Evolutionary conservation across 2,113 vertebrate species (phyloP), one percentile per base, ranked within the genome.

Genomic region (Aphelocoma coerulescens): DNA sequence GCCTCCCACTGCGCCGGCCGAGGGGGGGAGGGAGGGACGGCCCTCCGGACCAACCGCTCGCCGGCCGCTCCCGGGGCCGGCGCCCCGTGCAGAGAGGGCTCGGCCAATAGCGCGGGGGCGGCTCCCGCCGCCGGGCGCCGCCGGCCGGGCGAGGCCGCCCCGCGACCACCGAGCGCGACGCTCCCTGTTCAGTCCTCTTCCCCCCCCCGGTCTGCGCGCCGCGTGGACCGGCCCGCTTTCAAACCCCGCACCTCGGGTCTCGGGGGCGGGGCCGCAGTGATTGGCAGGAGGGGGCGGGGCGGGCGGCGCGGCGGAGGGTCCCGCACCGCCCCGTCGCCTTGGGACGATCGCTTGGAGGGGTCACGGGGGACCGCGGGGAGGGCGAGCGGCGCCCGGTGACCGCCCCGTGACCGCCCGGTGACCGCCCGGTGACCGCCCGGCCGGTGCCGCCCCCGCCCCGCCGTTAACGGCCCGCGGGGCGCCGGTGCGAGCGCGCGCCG

Each of bases 141-240:
- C 46, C 46, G 46, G 46, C 46, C 46, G 46, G 46, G 46, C 46
- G 46, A 48, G 46, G 46, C 46, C 46, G 46, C 46, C 46, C 46
- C 46, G 46, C 46, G 46, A 48, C 46, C 46, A 48, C 46, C 46
- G 46, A 48, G 46, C 46, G 21, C 46, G 46, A 48, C 10, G 16
- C 19, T n/a, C 16, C 39, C 18, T 8, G 10, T 12, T 15, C 7
- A 16, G 32, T 43, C 49, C 57, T 10, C 41, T 30, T 6, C 55
- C 76, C 76, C 20, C 58, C 26, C 13, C 2, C n/a, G n/a, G 33
- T 28, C 51, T 37, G 39, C 14, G 37, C 16, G 7, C 24, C 22
- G 35, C 8, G 37, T 95, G 92, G 82, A 46, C 27, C 91, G 43
- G 51, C 32, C 95, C 87, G 74, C 84, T 77, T 96, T 96, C 91